Conservation (phyloP, 2,113 vertebrate genomes). For the Oryzias javanicus region DNA sequence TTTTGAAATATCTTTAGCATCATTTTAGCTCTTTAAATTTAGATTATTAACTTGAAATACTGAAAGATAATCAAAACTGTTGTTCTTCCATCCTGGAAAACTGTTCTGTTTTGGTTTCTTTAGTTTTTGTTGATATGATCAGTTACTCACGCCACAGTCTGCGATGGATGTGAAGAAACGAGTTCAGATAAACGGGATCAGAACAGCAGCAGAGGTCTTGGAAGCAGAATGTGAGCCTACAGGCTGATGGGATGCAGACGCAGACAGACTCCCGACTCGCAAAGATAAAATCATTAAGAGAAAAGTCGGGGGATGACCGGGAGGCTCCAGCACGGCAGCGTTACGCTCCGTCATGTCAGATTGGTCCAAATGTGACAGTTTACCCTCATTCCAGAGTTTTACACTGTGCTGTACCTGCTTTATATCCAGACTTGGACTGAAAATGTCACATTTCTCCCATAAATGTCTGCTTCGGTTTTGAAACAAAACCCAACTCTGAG, state of each 20-base stretch:
- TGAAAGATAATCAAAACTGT: no score
- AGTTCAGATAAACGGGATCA: background rate
- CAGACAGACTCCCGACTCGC: constrained; percentile 12
- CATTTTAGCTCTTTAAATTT: no score
- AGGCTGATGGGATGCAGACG: constrained; percentile 34
- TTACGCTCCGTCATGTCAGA: constrained; percentile 17
- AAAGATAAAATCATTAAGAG: constrained; percentile 45
- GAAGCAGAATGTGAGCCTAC: constrained; percentile 6
- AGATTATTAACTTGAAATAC: no score
- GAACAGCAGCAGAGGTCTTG: background rate
- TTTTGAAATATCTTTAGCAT: no score
- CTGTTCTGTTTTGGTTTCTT: no score
- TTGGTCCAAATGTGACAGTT: constrained; percentile 43
- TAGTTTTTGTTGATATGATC: no score
- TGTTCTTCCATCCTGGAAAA: no score
- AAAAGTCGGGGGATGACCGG: constrained; percentile 35
- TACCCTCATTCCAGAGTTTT: constrained; percentile 36
- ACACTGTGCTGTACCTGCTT: constrained; percentile 11
- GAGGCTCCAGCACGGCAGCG: constrained; percentile 32
- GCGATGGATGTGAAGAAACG: no score
- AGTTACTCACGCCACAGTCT: no score
- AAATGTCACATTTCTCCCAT: constrained; percentile 4
- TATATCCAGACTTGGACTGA: constrained; percentile 11
- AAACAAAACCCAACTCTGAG: constrained; percentile 62
- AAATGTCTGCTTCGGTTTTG: constrained; percentile 23